Conservation (phyloP, 2,797 vertebrate genomes). For the Oreochromis mossambicus region DNA sequence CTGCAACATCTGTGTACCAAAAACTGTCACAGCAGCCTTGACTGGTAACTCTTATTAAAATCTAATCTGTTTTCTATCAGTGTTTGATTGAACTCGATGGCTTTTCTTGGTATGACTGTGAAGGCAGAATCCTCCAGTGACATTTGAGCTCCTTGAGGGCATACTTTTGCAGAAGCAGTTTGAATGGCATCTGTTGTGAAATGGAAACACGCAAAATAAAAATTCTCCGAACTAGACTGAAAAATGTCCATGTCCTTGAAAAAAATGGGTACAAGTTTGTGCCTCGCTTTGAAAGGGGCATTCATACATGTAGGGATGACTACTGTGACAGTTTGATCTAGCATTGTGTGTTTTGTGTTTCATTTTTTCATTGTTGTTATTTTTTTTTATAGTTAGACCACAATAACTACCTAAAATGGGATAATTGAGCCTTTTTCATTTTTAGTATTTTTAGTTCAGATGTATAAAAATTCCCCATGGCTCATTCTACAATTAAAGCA, state of each 20-base stretch:
- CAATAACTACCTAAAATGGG: slow-evolving; percentile 3
- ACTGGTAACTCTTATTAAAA: slow-evolving; percentile 20
- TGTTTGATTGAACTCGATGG: slow-evolving; percentile 42
- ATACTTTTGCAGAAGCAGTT: background rate
- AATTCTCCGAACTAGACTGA: background rate
- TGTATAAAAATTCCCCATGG: background rate
- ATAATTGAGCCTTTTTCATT: slow-evolving; percentile 6
- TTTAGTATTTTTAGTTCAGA: slow-evolving; percentile 15
- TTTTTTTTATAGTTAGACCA: background rate
- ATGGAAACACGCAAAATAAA: background rate
- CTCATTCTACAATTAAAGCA: slow-evolving; percentile 30
- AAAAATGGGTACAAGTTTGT: background rate
- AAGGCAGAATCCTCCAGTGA: slow-evolving; percentile 24
- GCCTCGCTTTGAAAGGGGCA: background rate
- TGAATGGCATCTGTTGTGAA: background rate
- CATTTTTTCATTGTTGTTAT: background rate
- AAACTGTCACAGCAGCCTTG: slow-evolving; percentile 25
- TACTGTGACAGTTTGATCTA: background rate
- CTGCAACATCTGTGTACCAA: slow-evolving; percentile 13
- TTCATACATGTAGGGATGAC: background rate
- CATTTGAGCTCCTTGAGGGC: slow-evolving; percentile 2
- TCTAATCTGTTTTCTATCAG: slow-evolving; percentile 56
- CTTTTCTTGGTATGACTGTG: slow-evolving; percentile 29
- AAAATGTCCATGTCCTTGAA: background rate
- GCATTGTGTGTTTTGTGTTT: background rate